phyloP scores from a whole-genome alignment of 2,888 invertebrate species.

The Callinectes sapidus region DNA sequence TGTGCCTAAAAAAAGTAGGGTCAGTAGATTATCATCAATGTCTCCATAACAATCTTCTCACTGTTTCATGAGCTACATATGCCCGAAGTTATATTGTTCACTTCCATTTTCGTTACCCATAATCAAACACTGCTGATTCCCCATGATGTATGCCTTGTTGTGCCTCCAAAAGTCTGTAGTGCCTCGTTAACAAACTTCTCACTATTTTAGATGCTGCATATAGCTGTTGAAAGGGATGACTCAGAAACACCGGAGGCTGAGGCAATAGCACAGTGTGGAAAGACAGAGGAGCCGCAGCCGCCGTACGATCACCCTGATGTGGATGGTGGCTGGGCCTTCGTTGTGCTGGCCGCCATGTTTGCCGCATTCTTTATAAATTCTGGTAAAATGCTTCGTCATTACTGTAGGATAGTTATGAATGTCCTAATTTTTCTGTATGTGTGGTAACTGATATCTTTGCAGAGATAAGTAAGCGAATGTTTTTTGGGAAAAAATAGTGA shows the following conservation, averaged over 20 bases:
- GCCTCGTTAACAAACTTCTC: neutral
- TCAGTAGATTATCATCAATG: no score
- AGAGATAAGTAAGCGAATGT: no score
- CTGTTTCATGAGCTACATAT: no score
- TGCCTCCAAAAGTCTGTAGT: neutral
- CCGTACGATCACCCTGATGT: neutral
- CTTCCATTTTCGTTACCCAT: no score
- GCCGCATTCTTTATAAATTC: neutral
- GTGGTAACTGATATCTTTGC: neutral
- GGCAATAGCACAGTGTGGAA: neutral
- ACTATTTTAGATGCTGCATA: neutral
- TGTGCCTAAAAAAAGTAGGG: no score
- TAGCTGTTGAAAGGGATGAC: neutral
- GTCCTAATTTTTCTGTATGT: neutral
- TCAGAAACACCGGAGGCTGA: neutral
- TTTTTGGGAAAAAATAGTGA: neutral
- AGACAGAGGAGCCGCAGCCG: neutral
- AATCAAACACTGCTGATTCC: no score
- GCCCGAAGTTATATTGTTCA: no score
- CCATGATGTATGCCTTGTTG: neutral
- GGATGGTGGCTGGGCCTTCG: neutral
- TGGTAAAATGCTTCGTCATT: neutral
- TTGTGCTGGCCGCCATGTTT: neutral
- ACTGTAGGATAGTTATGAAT: neutral
- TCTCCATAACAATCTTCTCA: no score